These are phyloP conservation scores for Apocheima hispidaria DNA, from an alignment of 2,888 invertebrate species.

Conservation along the genomic window DNA sequence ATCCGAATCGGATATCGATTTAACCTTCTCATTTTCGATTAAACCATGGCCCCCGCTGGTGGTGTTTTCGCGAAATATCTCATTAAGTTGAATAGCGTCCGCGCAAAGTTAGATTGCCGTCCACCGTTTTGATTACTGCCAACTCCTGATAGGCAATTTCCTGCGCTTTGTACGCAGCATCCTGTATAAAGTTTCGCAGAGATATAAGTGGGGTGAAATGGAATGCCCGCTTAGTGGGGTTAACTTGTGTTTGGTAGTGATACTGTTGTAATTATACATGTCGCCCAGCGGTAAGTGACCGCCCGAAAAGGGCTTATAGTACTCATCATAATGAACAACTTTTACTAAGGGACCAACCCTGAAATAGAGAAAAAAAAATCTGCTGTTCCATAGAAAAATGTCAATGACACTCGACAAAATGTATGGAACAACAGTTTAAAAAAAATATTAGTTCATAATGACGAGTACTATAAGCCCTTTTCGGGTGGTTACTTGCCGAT, in stretches of 20 bases:
- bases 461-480: too few relatives aligned
- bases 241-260: conserved; percentile 29
- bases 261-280: conserved; percentile 16
- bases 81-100: conserved; percentile 71
- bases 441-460: too few relatives aligned
- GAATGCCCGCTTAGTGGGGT: neutral
- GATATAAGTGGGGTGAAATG: conserved; percentile 10
- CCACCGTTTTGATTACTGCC: conserved; percentile 69
- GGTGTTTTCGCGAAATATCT: conserved; percentile 66
- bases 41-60: conserved; percentile 20
- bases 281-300: too few relatives aligned
- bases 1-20: conserved; percentile 27
- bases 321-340: too few relatives aligned
- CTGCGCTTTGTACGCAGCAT: conserved; percentile 79
- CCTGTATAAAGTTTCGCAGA: conserved; percentile 45
- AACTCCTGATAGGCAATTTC: conserved; percentile 82
- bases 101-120: conserved; percentile 77
- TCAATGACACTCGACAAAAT: too few relatives aligned
- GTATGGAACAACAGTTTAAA: too few relatives aligned
- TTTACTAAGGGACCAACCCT: too few relatives aligned
- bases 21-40: conserved; percentile 32
- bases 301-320: too few relatives aligned
- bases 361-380: too few relatives aligned
- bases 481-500: too few relatives aligned
- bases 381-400: too few relatives aligned